Evolutionary conservation across 2,113 vertebrate genomes (phyloP).

Genomic region (Condylura cristata): DNA sequence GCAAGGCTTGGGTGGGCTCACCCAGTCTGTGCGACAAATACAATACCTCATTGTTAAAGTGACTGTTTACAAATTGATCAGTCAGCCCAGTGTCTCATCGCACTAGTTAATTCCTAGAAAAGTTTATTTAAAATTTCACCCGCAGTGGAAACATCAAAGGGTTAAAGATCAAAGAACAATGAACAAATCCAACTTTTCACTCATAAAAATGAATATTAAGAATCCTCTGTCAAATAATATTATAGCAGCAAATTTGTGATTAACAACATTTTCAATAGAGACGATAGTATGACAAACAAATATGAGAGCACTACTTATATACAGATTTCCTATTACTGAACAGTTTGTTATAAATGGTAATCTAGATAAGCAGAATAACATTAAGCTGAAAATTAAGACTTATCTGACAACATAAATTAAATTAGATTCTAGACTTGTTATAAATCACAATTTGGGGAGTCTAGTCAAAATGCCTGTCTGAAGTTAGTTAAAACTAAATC

Average conservation of each 20-base stretch:
- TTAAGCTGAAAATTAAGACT: conserved; percentile 16
- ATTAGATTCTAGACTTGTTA: background rate
- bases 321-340: background rate
- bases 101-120: conserved; percentile 50
- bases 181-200: background rate
- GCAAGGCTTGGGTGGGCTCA: conserved; percentile 76
- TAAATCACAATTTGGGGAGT: background rate
- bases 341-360: background rate
- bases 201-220: background rate
- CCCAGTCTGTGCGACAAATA: conserved; percentile 52
- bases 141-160: conserved; percentile 38
- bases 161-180: conserved; percentile 52
- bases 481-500: conserved; percentile 22
- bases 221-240: background rate
- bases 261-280: background rate
- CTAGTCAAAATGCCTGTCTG: background rate
- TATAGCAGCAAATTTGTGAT: background rate
- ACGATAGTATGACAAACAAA: background rate
- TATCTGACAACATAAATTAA: background rate
- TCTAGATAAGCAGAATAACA: background rate
- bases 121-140: conserved; percentile 57
- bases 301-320: background rate
- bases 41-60: conserved; percentile 72
- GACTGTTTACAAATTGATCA: conserved; percentile 72
- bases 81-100: conserved; percentile 26